Base-by-base conservation (phyloP, 2,888 invertebrate species). In the Cepaea hortensis region DNA sequence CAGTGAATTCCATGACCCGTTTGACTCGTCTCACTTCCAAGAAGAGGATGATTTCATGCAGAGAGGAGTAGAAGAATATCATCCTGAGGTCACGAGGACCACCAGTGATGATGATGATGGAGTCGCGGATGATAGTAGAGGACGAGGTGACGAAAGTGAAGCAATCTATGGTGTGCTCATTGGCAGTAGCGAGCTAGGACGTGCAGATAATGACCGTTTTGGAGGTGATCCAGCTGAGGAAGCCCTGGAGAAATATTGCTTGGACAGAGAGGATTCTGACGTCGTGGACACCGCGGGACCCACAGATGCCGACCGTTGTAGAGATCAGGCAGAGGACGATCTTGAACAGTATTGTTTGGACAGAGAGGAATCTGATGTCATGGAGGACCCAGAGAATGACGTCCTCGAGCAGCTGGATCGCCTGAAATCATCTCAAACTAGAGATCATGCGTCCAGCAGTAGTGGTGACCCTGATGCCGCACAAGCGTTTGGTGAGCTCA, bases 211-310 rank as follows among this genome's bases (percentile, higher is more conserved):
- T 18, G 79, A 46, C 13, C 35, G 70, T 11, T 86, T 62, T 62
- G 35, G 83, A 6, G 77, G 23, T 15, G 86, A 86, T 46, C 75
- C 77, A n/a, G 50, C 82, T 18, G 86, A 86, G 48, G 86, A 77
- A 61, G 86, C 83, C 72, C 72, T 86, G 61, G 86, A 86, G 20
- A 73, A 83, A 23, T 86, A 86, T 46, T 86, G 86, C 68, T 23
- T 86, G 79, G 83, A 86, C 83, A 76, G 86, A 20, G 86, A 86
- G 18, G 86, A 86, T 35, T 86, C 85, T 55, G 85, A 86, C 23
- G 50, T 72, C 13, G 46, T 81, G 55, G 85, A 72, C 0, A 55
- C 55, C 55, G 55, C 11, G 55, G 55, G 55, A 55, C 62, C 46
- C 6, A 11, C 62, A 13, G 70, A 68, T 55, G 35, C 23, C 35